A percentile compares a stretch with the other conserved stretches of the same genome.
Conservation (phyloP, 2,113 vertebrate genomes). For the Numida meleagris region DNA sequence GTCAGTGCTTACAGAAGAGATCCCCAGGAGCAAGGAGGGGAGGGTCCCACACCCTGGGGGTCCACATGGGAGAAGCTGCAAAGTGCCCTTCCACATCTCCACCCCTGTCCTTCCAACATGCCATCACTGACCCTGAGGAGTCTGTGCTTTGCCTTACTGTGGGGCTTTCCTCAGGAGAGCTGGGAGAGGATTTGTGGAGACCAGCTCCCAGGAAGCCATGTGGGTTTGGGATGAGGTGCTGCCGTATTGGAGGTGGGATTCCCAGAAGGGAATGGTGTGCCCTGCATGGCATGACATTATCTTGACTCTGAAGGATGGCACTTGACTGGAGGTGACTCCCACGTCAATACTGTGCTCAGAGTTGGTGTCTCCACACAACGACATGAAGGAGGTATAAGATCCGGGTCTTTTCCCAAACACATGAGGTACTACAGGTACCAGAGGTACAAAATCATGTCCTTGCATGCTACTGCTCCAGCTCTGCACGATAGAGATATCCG, state of each 20-base stretch:
- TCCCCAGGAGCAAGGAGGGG: neutral
- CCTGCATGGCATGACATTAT: too few relatives aligned
- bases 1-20: neutral
- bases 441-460: neutral
- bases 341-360: neutral
- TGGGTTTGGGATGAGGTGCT: neutral
- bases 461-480: accelerated
- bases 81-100: neutral
- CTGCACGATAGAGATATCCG: accelerated
- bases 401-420: neutral
- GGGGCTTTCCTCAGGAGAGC: neutral
- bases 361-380: neutral
- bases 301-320: neutral
- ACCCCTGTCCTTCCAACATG: neutral
- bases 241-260: neutral
- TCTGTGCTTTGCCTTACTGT: neutral
- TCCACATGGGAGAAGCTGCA: neutral
- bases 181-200: neutral
- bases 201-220: neutral
- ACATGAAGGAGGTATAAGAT: neutral
- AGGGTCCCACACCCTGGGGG: neutral
- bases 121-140: neutral
- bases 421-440: neutral
- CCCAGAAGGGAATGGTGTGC: neutral
- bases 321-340: neutral